Conservation (phyloP, 2,888 invertebrate species). For the Dicyrtoma fusca region DNA sequence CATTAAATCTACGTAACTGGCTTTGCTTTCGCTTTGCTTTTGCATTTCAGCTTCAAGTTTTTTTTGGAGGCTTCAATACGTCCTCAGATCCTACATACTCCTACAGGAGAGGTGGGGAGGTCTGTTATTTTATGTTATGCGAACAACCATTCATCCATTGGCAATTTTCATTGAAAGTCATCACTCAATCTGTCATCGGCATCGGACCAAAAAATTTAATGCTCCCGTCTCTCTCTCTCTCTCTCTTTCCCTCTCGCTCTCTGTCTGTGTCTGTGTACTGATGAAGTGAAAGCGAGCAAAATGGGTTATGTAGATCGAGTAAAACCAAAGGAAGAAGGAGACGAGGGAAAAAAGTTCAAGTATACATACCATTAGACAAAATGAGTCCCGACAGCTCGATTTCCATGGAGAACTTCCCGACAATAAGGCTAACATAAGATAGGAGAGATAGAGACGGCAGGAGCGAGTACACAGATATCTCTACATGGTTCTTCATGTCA, state of each 20-base stretch:
- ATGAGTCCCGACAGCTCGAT: conserved; percentile 32
- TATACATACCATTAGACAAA: conserved; percentile 21
- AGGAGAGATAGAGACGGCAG: conserved; percentile 11
- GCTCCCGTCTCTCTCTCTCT: conserved; percentile 1
- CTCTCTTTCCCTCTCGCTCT: neutral
- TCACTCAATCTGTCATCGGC: conserved; percentile 56
- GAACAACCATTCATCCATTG: conserved; percentile 47
- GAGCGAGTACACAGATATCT: neutral
- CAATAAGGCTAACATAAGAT: neutral
- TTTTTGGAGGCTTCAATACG: no score
- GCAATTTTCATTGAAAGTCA: conserved; percentile 56
- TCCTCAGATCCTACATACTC: neutral
- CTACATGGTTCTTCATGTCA: no score
- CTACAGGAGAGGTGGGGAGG: neutral
- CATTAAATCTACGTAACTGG: no score
- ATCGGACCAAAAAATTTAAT: conserved; percentile 37
- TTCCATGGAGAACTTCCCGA: conserved; percentile 23
- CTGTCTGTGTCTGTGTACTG: neutral
- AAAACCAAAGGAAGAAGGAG: conserved; percentile 13
- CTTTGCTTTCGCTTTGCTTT: no score
- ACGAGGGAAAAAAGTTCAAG: conserved; percentile 7
- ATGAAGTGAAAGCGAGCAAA: neutral
- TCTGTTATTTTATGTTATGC: neutral
- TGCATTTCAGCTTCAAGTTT: no score
- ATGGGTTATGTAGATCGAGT: conserved; percentile 14